Evolutionary conservation across 2,113 vertebrate species (phyloP), one percentile per base, ranked within the genome.

Genomic region (Progne subis): DNA sequence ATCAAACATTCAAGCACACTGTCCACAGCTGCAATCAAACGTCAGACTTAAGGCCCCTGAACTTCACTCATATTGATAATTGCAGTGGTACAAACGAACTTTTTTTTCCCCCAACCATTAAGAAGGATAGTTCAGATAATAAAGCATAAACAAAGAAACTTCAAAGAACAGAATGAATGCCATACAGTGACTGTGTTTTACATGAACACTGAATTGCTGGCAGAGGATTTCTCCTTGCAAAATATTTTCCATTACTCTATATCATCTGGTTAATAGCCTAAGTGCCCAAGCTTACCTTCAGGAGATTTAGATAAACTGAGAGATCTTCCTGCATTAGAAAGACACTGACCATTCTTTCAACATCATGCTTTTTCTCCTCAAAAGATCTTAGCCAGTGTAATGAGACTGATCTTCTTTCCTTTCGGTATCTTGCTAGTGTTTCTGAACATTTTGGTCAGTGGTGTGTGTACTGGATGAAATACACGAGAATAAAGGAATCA

Each of bases 151-250:
- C 67, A 94, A 74, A 91, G 81, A 64, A 79, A 92, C 55, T 91
- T 97, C 94, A 96, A 97, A 95, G 87, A 63, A 28, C n/a, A 67
- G 83, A 92, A 92, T 23, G 7, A 85, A 74, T 69, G 43, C 32
- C 25, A 32, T 25, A 11, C 4, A 87, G 28, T 72, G 43, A 82
- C 67, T 82, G 63, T 31, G 43, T 44, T 92, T 86, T 77, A 87
- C 31, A 50, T 12, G 46, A 69, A 44, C 49, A 13, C 4, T 41
- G 57, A 78, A 32, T 29, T 88, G 39, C 50, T 46, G 18, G 63
- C 72, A 80, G 75, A 82, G 18, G 34, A 70, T 70, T 96, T 89
- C 34, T 88, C 59, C 39, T 61, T 70, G 31, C 16, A 69, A 69
- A 94, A 71, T 68, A 74, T 82, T 93, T 93, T 92, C 89, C 72